Base-by-base conservation (phyloP, 2,113 vertebrate species). In the Anolis sagrei region DNA sequence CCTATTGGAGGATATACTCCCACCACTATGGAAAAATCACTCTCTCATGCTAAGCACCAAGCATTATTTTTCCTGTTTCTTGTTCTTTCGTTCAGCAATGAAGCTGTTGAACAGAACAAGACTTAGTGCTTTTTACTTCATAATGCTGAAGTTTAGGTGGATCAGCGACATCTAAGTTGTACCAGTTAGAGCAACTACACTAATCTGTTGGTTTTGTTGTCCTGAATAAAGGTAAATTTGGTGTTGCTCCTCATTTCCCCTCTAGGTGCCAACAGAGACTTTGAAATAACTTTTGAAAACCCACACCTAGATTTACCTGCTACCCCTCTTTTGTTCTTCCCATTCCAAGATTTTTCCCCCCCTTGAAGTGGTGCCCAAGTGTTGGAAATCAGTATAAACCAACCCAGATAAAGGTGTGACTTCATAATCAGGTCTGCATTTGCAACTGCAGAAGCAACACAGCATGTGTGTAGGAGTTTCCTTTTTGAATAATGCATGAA, bases 181-280 rank as follows among this genome's bases (percentile, higher is more conserved):
- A 44, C 25, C 48, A 51, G 14, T 49, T 25, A 73, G n/a, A 32
- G 36, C 19, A 39, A 23, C 72, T 25, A 25, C 19, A 36, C 8
- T 73, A 73, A 34, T 16, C 72, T 73, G 19, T 19, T 68, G 23
- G 7, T 18, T 73, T 39, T 34, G 36, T 32, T 54, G 49, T n/a
- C 7, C 2, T 29, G 27, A 48, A 75, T 75, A 32, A 76, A 27
- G 27, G 44, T 11, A 78, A 16, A 62, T 36, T 62, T 36, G 21
- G 9, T 79, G 4, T 32, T 62, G 14, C 16, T 62, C 23, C 58
- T 62, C 54, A 13, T 61, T 36, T 62, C 10, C 19, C 76, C 76
- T 79, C 54, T 79, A 79, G 76, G n/a, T 79, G 76, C 54, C 76
- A 79, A 79, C 54, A 62, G 19, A 79, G 54, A 79, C 76, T 62